Evolutionary conservation across 2,113 vertebrate species (phyloP), one percentile per base, ranked within the genome.

Genomic region (Sardina pilchardus): DNA sequence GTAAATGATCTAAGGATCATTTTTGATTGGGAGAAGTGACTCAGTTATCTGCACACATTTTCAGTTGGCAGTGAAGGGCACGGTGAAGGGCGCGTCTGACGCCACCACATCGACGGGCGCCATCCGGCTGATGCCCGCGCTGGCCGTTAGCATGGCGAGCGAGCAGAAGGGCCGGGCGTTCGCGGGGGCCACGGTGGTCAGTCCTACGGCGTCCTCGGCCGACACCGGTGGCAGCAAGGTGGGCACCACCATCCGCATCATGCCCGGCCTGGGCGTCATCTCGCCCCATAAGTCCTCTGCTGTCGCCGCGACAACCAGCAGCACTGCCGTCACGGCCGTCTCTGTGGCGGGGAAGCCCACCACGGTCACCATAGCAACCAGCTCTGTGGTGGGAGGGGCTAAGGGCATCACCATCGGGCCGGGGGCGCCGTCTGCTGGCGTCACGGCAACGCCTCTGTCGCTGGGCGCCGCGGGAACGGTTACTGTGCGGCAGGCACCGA

Each of bases 71-170:
- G n/a, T n/a, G n/a, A n/a, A n/a, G n/a, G n/a, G 39, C 39, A 42
- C 39, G 0, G 90, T 92, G 0, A 93, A 95, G 89, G 92, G 94
- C 0, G 59, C 93, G 2, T 85, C 85, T 0, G 26, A 44, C 80
- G 90, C 95, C 0, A 90, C 95, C 6, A 90, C 92, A 78, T 86
- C 94, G 0, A 56, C 89, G 71, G 48, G 90, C 0, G 85, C 91
- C 6, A 98, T 99, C 91, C 96, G 97, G 2, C 91, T 99, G 89
- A 99, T 99, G 98, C 98, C 98, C 0, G 97, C 97, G 0, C 91
- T 99, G 59, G 97, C 97, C 0, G 92, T 99, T 88, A 95, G 96
- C 0, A 84, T 99, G 90, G 96, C 96, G 0, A 26, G 59, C n/a
- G 98, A 99, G 85, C 97, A 98, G 90, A 99, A 99, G 89, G 92